Evolutionary conservation across 2,113 vertebrate species (phyloP).

Genomic region (Otis tarda): DNA sequence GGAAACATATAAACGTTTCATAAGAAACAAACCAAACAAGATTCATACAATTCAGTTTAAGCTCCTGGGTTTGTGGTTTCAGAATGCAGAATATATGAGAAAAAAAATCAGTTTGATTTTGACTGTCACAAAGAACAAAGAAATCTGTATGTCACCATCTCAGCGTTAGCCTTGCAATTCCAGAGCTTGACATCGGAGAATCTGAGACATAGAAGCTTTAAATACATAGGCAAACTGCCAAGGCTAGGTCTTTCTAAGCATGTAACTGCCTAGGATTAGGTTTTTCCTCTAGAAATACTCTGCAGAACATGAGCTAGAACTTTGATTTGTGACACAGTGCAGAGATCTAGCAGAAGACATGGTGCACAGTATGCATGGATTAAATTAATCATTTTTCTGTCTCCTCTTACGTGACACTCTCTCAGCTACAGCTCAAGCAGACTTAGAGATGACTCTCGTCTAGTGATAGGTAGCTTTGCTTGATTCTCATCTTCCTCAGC

Average conservation of each 20-base stretch:
- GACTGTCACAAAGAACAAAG: neutral
- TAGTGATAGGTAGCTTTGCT: neutral
- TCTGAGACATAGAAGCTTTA: neutral
- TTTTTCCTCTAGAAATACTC: neutral
- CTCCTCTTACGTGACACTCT: neutral
- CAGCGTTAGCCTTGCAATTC: neutral
- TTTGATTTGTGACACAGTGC: neutral
- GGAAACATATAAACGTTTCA: neutral
- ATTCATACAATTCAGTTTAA: neutral
- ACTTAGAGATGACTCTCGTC: neutral
- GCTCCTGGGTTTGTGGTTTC: neutral
- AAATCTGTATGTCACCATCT: neutral
- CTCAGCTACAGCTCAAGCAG: neutral
- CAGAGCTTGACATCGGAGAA: neutral
- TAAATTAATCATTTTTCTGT: neutral
- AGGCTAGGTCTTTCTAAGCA: neutral
- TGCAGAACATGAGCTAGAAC: neutral
- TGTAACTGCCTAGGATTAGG: neutral
- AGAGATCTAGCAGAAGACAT: neutral
- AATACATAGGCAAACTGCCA: neutral
- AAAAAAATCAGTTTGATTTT: neutral
- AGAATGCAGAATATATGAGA: neutral
- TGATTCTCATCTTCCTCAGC: neutral
- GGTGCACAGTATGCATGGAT: neutral
- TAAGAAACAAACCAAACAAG: neutral